Conservation (phyloP, 2,113 vertebrate genomes). For the Odobenus rosmarus region DNA sequence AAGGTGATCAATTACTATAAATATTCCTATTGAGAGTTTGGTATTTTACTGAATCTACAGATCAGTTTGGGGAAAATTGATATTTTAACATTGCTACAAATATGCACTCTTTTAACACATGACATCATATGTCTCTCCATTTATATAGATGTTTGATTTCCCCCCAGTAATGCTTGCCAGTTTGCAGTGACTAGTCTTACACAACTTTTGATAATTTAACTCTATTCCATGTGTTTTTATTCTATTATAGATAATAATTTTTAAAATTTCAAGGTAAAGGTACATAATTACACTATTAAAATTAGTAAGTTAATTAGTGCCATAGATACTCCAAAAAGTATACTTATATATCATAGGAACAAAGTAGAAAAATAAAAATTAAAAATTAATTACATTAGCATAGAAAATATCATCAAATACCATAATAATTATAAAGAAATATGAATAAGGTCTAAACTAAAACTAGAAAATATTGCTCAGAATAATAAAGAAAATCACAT, state of each 20-base stretch:
- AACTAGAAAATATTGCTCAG: neutral
- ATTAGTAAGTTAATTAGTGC: neutral
- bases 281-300: neutral
- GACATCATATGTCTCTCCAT: neutral
- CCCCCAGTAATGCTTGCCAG: neutral
- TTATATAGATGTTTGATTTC: neutral
- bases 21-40: neutral
- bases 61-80: neutral
- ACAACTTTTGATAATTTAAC: neutral
- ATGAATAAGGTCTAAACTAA: neutral
- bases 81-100: neutral
- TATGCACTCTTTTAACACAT: neutral
- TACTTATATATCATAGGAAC: neutral
- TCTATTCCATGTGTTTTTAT: neutral
- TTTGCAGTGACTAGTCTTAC: neutral
- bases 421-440: neutral
- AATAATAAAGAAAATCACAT: neutral
- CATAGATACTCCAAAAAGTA: neutral
- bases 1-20: neutral
- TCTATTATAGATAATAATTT: neutral
- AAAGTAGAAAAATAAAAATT: neutral
- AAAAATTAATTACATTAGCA: neutral
- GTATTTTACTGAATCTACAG: neutral
- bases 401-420: neutral
- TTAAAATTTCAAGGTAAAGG: neutral